These are phyloP conservation scores for Chrysolina haemoptera DNA, from an alignment of 2,888 invertebrate genomes.

Conservation along the genomic window DNA sequence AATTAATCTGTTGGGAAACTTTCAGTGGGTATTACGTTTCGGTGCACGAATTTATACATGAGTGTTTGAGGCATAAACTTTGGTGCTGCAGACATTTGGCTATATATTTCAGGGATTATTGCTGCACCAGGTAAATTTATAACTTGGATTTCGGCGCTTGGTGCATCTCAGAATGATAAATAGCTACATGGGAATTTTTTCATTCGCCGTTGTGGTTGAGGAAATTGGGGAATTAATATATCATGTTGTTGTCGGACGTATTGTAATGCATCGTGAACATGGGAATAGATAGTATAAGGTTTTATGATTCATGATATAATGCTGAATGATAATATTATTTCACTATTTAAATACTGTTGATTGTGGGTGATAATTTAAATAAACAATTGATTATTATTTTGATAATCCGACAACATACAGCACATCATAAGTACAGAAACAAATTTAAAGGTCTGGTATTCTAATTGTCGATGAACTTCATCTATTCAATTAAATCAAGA, in stretches of 20 bases:
- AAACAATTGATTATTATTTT: too few relatives aligned
- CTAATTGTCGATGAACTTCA: too few relatives aligned
- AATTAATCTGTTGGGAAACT: slow-evolving; percentile 36
- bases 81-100: slow-evolving; percentile 38
- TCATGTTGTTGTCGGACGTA: not conserved
- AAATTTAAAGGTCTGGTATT: too few relatives aligned
- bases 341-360: too few relatives aligned
- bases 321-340: too few relatives aligned
- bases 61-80: slow-evolving; percentile 39
- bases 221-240: not conserved
- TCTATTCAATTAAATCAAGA: too few relatives aligned
- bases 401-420: too few relatives aligned
- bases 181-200: not conserved
- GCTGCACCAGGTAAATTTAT: slow-evolving; percentile 45
- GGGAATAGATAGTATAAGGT: too few relatives aligned
- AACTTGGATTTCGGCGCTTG: not conserved
- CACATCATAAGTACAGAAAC: too few relatives aligned
- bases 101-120: slow-evolving; percentile 46
- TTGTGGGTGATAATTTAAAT: too few relatives aligned
- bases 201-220: not conserved
- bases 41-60: slow-evolving; percentile 35
- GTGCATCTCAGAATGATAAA: slow-evolving; percentile 18
- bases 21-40: slow-evolving; percentile 30
- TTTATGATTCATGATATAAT: too few relatives aligned
- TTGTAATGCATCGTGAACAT: not conserved